Base-by-base conservation (phyloP, 2,113 vertebrate species). In the Charina bottae region DNA sequence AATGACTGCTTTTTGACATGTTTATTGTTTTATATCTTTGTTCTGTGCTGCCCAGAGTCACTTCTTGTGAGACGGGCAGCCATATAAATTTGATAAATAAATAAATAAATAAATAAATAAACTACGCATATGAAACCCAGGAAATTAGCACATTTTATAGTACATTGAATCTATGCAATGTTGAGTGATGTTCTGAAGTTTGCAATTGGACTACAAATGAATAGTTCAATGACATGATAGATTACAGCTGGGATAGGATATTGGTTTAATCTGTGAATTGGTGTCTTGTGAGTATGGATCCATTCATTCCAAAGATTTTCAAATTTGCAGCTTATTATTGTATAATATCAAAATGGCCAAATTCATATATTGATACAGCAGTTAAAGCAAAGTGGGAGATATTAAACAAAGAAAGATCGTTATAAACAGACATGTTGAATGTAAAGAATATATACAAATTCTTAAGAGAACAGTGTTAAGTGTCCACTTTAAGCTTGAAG, bases 401-500 rank as follows among this genome's bases (percentile, higher is more conserved):
- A 78, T 5, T 23, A 89, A 62, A 19, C 46, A 9, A 90, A 83
- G 33, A 9, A 90, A 83, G 33, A 58, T 1, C 37, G 6, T 12
- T 56, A 28, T 58, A 83, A 33, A 15, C 7, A 90, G 33, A 90
- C 42, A 26, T 58, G 21, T 17, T 23, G 6, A 58, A 90, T 58
- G 23, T 21, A 46, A 12, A n/a, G 21, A 83, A 83, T 58, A 42
- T 58, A 12, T 53, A 72, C 46, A 37, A n/a, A 53, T 46, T 62
- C 88, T 54, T 68, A 85, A 53, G n/a, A 33, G 13, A 42, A 0
- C 0, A 0, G 33, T n/a, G 58, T 1, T 0, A 2, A n/a, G 13
- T 33, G n/a, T 83, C 83, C 78, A 92, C 6, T 12, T 85, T 68
- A 58, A 72, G 37, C 72, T 91, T 87, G 58, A 10, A 6, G 46